A percentile compares a stretch with the other conserved stretches of the same genome.
phyloP scores from a whole-genome alignment of 2,888 invertebrate species.

The Drosophila nigricruria region DNA sequence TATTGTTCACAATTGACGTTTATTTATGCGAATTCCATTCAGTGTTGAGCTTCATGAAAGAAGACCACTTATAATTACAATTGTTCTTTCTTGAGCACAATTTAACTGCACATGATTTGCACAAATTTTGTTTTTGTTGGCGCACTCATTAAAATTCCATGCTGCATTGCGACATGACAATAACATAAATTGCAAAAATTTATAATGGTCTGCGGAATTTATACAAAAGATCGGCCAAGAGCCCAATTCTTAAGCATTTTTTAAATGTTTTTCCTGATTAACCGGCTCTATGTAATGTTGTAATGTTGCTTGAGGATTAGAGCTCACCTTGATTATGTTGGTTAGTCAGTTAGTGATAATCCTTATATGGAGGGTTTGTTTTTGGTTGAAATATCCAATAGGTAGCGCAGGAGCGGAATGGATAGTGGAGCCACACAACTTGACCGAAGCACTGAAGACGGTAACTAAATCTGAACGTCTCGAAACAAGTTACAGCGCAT shows the following conservation, averaged over 20 bases:
- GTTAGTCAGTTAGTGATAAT: conserved; percentile 63
- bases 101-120: conserved; percentile 53
- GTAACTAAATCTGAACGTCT: conserved; percentile 83
- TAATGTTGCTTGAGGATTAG: conserved; percentile 19
- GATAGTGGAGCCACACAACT: conserved; percentile 44
- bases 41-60: not conserved
- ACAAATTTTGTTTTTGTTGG: conserved; percentile 50
- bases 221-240: not conserved
- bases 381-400: conserved; percentile 49
- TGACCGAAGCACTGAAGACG: conserved; percentile 77
- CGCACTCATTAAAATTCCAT: conserved; percentile 67
- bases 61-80: conserved; percentile 24
- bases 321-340: conserved; percentile 64
- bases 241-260: not conserved
- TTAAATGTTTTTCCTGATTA: not conserved
- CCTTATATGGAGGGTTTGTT: conserved; percentile 40
- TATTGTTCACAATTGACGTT: conserved; percentile 24
- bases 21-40: conserved; percentile 18
- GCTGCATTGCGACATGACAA: conserved; percentile 40
- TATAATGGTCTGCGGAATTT: conserved; percentile 20
- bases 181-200: conserved; percentile 25
- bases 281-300: conserved; percentile 11
- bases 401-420: conserved; percentile 41
- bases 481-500: conserved; percentile 83
- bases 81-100: conserved; percentile 39